These are phyloP conservation scores for Typhlomys cinereus DNA, from an alignment of 2,113 vertebrate species.

Conservation along the genomic window DNA sequence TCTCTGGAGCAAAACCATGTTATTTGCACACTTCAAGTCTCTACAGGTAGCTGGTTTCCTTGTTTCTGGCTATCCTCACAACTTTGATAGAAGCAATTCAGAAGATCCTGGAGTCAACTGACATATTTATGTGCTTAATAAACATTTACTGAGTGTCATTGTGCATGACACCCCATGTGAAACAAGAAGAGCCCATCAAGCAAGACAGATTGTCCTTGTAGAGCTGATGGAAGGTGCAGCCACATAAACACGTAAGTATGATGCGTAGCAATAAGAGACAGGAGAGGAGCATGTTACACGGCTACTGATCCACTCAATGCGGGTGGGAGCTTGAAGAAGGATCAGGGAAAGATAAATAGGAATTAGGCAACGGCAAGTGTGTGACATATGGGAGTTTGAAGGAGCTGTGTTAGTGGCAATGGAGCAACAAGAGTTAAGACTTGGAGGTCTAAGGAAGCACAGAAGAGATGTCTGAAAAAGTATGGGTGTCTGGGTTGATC, in stretches of 20 bases:
- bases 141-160: not conserved
- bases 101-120: not conserved
- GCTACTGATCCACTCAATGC: not conserved
- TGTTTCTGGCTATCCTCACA: not conserved
- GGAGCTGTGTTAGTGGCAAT: not conserved
- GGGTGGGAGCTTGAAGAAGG: not conserved
- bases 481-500: accelerated
- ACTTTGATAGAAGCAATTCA: conserved; percentile 25
- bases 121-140: conserved; percentile 11
- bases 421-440: not conserved
- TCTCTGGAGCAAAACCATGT: not conserved
- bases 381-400: not conserved
- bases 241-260: not conserved
- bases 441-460: not conserved
- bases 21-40: not conserved
- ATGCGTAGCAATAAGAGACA: not conserved
- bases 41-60: not conserved
- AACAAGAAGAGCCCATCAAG: not conserved
- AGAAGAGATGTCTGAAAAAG: not conserved
- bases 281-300: accelerated
- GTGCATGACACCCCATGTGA: not conserved
- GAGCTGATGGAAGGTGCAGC: not conserved
- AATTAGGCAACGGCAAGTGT: not conserved
- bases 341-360: not conserved
- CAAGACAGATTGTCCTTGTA: not conserved